A percentile compares a stretch with the other conserved stretches of the same genome.
Evolutionary conservation across 1,140 invertebrate genomes (phyloP).

Genomic region (Cepaea nemoralis): DNA sequence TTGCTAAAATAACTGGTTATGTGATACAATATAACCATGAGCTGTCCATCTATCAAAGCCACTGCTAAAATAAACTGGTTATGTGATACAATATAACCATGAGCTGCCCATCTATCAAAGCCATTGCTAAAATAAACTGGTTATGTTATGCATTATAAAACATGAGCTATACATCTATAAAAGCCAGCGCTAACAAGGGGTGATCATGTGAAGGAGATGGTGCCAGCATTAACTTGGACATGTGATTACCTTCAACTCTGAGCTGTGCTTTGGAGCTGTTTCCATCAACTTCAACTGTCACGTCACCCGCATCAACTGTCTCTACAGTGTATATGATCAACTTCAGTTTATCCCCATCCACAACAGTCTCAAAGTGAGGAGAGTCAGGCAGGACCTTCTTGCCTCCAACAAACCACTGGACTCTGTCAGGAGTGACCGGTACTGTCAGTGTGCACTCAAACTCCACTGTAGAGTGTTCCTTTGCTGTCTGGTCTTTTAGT

Average conservation of each 20-base stretch:
- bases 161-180: too few relatives aligned
- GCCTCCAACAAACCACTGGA: slow-evolving; percentile 70
- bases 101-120: too few relatives aligned
- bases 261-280: slow-evolving; percentile 87
- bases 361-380: slow-evolving; percentile 74
- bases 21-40: too few relatives aligned
- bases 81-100: too few relatives aligned
- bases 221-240: too few relatives aligned
- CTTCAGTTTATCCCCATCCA: slow-evolving; percentile 61
- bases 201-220: too few relatives aligned
- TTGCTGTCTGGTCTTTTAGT: slow-evolving; percentile 55
- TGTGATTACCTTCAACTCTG: slow-evolving; percentile 78
- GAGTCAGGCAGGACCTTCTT: slow-evolving; percentile 64
- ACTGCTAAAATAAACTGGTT: too few relatives aligned
- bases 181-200: too few relatives aligned
- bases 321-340: slow-evolving; percentile 76
- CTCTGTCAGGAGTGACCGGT: slow-evolving; percentile 75
- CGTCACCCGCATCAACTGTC: slow-evolving; percentile 85
- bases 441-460: slow-evolving; percentile 95
- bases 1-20: too few relatives aligned
- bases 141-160: too few relatives aligned
- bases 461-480: slow-evolving; percentile 87
- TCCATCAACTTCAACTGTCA: slow-evolving; percentile 84
- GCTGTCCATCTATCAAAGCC: too few relatives aligned
- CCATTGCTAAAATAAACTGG: too few relatives aligned